phyloP scores from a whole-genome alignment of 2,888 invertebrate genomes.

The Spilarctia lutea region DNA sequence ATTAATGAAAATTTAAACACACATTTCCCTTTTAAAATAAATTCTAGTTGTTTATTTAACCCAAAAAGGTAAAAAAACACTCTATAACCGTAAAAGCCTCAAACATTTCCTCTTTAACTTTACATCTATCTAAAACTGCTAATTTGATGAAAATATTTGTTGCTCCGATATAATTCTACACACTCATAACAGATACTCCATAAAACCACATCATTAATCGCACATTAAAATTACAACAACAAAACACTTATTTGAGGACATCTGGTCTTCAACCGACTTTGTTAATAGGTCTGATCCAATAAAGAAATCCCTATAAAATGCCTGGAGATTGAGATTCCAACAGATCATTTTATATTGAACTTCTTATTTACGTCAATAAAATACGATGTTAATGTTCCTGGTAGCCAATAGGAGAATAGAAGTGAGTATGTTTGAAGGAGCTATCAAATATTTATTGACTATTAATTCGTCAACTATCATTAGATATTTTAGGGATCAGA shows the following conservation, averaged over 20 bases:
- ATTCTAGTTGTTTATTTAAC: no score
- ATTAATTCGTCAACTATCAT: conserved; percentile 39
- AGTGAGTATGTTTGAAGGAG: conserved; percentile 48
- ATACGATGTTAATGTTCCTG: conserved; percentile 41
- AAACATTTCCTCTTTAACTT: not conserved
- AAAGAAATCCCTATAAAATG: conserved; percentile 9
- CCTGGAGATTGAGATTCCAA: not conserved
- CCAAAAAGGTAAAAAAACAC: no score
- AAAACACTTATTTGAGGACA: conserved; percentile 23
- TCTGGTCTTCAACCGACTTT: conserved; percentile 29
- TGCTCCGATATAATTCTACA: not conserved
- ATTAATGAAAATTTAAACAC: no score
- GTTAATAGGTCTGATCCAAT: conserved; percentile 20
- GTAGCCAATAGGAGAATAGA: conserved; percentile 29
- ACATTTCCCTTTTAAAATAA: no score
- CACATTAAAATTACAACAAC: conserved; percentile 15
- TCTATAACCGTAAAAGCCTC: no score
- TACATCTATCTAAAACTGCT: no score
- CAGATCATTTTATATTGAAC: conserved; percentile 27
- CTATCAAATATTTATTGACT: conserved; percentile 47
- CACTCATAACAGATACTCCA: not conserved
- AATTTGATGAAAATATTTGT: not conserved
- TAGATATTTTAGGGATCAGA: not conserved
- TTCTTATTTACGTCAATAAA: conserved; percentile 48
- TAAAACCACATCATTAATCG: conserved; percentile 12